phyloP scores from a whole-genome alignment of 92 coral and sea anemone genomes.

The Siderastrea radians region DNA sequence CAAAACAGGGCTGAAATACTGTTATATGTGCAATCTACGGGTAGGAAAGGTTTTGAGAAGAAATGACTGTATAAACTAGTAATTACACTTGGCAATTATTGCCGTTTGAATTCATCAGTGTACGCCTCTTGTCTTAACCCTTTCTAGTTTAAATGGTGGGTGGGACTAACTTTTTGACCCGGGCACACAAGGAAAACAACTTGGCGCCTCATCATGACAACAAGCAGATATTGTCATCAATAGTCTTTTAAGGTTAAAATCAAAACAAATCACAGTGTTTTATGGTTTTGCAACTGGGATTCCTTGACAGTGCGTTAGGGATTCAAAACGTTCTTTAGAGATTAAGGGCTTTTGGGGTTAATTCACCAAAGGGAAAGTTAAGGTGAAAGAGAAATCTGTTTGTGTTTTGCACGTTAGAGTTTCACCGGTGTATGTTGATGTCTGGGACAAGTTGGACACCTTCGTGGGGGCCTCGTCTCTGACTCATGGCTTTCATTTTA shows the following conservation, averaged over 20 bases:
- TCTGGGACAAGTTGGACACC: slow-evolving; percentile 8
- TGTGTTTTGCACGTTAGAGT: not conserved
- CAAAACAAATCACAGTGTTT: slow-evolving; percentile 41
- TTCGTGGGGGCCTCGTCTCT: slow-evolving; percentile 37
- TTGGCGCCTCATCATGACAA: slow-evolving; percentile 53
- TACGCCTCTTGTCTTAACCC: slow-evolving; percentile 60
- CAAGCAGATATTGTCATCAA: slow-evolving; percentile 43
- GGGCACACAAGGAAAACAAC: slow-evolving; percentile 45
- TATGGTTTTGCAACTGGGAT: slow-evolving; percentile 22
- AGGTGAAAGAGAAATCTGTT: slow-evolving; percentile 1
- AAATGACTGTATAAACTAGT: not conserved
- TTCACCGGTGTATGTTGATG: slow-evolving; percentile 10
- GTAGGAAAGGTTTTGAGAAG: not conserved
- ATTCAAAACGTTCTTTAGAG: slow-evolving; percentile 1
- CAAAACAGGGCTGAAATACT: not conserved
- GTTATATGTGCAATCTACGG: not conserved
- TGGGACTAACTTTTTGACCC: slow-evolving; percentile 58
- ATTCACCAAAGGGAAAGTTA: not conserved
- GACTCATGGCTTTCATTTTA: not conserved
- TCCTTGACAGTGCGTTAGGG: slow-evolving; percentile 18
- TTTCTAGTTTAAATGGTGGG: slow-evolving; percentile 60
- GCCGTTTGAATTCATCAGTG: slow-evolving; percentile 19
- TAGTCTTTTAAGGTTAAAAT: slow-evolving; percentile 18
- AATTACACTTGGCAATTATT: slow-evolving; percentile 28
- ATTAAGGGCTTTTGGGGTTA: slow-evolving; percentile 10